Evolutionary conservation across 1,140 invertebrate genomes (phyloP).

Genomic region (Bicyclus anynana): DNA sequence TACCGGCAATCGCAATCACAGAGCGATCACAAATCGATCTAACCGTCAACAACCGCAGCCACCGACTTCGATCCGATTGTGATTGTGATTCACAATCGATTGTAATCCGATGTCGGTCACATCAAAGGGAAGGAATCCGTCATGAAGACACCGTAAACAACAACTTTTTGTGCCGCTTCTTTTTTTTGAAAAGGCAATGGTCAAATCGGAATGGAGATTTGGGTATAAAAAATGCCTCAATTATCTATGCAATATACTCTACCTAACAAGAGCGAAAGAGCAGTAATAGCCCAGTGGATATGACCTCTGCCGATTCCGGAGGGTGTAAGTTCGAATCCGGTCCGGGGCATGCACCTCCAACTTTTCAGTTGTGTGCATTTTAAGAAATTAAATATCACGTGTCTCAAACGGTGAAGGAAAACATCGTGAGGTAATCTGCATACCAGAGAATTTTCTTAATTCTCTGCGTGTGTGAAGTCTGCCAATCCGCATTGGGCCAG

Average conservation of each 20-base stretch:
- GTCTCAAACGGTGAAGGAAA: too few species aligned
- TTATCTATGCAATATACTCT: background rate
- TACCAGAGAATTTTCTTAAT: too few species aligned
- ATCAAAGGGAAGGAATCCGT: slow-evolving; percentile 50
- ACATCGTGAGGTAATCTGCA: too few species aligned
- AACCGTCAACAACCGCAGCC: slow-evolving; percentile 42
- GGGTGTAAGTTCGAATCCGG: too few species aligned
- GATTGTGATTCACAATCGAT: slow-evolving; percentile 41
- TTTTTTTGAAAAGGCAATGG: background rate
- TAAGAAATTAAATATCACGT: too few species aligned
- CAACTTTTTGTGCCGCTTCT: slow-evolving; percentile 1
- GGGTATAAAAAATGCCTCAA: background rate
- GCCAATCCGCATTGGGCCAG: too few species aligned
- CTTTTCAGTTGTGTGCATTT: too few species aligned
- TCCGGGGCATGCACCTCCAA: too few species aligned
- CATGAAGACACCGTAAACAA: slow-evolving; percentile 42
- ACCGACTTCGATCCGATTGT: slow-evolving; percentile 57
- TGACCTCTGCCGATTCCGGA: too few species aligned
- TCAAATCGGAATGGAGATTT: background rate
- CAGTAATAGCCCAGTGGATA: too few species aligned
- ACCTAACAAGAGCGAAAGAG: too few species aligned
- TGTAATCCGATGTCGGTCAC: slow-evolving; percentile 40
- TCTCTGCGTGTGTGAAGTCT: too few species aligned
- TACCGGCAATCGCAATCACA: slow-evolving; percentile 32
- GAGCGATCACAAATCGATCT: slow-evolving; percentile 57